Conservation (phyloP, 1,140 invertebrate species). For the Parasteatoda tepidariorum region DNA sequence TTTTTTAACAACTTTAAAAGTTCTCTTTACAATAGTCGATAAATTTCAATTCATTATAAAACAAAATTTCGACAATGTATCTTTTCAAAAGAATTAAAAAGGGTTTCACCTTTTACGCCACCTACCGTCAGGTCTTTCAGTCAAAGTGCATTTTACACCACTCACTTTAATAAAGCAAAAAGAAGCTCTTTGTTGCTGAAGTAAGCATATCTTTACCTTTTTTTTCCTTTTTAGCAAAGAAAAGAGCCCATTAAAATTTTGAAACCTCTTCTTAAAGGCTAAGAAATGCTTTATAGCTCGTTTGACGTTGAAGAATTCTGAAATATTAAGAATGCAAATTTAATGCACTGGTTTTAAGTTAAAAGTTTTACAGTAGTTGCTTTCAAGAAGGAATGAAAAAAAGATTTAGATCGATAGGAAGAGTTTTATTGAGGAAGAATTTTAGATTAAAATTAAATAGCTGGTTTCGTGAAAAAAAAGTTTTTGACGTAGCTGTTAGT, state of each 20-base stretch:
- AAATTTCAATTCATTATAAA: no score
- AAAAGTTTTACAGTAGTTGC: slow-evolving; percentile 12
- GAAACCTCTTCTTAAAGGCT: not conserved
- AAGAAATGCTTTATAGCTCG: not conserved
- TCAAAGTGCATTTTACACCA: no score
- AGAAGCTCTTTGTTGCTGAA: no score
- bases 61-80: no score
- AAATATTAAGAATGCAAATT: slow-evolving; percentile 12
- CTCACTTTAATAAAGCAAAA: no score
- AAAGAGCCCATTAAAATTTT: slow-evolving; percentile 1
- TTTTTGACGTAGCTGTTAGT: no score
- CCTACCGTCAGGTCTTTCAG: no score
- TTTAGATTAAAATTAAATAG: slow-evolving; percentile 6
- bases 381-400: not conserved
- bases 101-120: no score
- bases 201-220: not conserved
- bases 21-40: no score
- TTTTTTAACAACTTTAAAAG: no score
- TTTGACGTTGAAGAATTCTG: not conserved
- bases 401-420: not conserved
- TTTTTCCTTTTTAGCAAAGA: not conserved
- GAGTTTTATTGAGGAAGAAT: not conserved
- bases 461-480: not conserved
- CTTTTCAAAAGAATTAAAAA: no score
- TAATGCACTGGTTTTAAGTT: not conserved